Conservation (phyloP, 2,888 invertebrate genomes). For the Asteroscopus sphinx region DNA sequence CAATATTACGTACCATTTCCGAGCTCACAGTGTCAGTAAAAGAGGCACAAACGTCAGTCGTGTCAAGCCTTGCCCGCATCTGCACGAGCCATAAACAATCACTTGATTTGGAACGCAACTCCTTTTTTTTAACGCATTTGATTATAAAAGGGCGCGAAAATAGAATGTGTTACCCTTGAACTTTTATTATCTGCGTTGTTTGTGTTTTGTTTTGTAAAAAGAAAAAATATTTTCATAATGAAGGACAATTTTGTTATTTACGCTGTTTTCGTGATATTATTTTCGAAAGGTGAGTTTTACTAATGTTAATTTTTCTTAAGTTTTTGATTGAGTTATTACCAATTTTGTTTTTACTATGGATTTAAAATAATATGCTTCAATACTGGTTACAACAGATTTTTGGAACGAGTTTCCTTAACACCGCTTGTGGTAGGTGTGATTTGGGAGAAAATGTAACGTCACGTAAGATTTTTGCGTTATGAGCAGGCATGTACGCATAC, state of each 20-base stretch:
- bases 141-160: conserved; percentile 72
- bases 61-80: conserved; percentile 64
- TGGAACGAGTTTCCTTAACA: too few species aligned
- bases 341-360: too few species aligned
- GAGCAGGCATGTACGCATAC: too few species aligned
- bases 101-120: conserved; percentile 64
- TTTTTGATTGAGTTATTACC: conserved; percentile 4
- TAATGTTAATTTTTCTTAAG: background rate
- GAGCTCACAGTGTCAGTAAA: conserved; percentile 69
- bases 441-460: too few species aligned
- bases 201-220: conserved; percentile 59
- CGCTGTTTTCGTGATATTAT: conserved; percentile 54
- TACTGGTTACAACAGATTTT: too few species aligned
- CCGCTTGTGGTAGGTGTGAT: too few species aligned
- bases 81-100: conserved; percentile 67
- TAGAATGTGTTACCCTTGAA: conserved; percentile 70
- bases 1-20: conserved; percentile 70
- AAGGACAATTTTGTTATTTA: conserved; percentile 51
- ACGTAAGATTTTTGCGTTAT: too few species aligned
- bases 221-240: conserved; percentile 40
- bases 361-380: too few species aligned
- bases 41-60: conserved; percentile 71
- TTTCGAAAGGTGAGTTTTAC: conserved; percentile 62
- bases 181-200: conserved; percentile 57
- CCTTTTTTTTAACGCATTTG: conserved; percentile 65